phyloP scores from a whole-genome alignment of 2,113 vertebrate species.

The Mugil cephalus region DNA sequence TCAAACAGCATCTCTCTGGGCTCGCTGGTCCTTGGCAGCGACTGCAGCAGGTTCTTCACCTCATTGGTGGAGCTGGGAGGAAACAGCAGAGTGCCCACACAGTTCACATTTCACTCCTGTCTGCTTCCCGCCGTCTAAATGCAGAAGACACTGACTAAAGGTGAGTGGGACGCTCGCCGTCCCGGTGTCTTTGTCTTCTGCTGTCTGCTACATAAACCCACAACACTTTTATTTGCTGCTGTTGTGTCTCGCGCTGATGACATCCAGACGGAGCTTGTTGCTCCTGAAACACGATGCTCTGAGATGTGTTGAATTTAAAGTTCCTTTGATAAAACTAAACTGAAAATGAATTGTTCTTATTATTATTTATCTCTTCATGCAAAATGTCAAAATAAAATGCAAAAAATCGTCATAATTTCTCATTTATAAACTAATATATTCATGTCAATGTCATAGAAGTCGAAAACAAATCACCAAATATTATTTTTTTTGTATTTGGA shows the following conservation, averaged over 20 bases:
- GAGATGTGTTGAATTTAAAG: no score
- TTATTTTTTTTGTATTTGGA: no score
- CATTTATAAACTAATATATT: no score
- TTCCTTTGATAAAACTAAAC: no score
- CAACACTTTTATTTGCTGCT: conserved; percentile 6
- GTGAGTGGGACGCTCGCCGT: conserved; percentile 32
- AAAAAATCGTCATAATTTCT: no score
- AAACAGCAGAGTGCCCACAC: background rate
- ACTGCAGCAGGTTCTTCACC: conserved; percentile 99
- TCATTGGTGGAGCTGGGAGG: conserved; percentile 94
- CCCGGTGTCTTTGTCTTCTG: conserved; percentile 29
- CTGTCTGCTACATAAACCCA: conserved; percentile 36
- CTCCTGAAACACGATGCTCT: no score
- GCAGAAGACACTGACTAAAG: conserved; percentile 29
- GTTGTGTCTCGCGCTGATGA: conserved; percentile 5
- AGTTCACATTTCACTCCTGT: background rate
- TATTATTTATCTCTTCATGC: no score
- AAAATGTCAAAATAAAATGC: no score
- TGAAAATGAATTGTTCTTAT: no score
- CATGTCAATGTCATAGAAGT: no score
- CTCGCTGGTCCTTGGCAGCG: conserved; percentile 96
- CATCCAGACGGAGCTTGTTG: background rate
- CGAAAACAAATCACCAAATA: no score
- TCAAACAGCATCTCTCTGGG: conserved; percentile 98
- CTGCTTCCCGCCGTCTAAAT: conserved; percentile 17